Percentiles rank a stretch among this genome's conserved stretches.
Evolutionary conservation across 30 jellyfish, hydroid and myxozoan species (phyloP).

Genomic region (Hydractinia echinata): DNA sequence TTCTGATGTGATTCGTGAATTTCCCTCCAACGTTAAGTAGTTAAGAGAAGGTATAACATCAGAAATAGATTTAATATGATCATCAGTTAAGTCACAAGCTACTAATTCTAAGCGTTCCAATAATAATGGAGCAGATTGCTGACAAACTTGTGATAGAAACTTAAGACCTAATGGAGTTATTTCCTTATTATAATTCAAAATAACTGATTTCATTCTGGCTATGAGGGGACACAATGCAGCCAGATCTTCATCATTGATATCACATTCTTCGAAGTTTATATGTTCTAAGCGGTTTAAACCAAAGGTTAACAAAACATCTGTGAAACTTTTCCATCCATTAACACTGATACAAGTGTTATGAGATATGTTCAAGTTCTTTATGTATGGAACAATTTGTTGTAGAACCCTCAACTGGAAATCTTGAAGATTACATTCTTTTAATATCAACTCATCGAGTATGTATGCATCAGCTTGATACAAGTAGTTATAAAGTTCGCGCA

Average conservation of each 20-base stretch:
- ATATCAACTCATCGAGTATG: not conserved
- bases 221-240: not conserved
- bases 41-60: not conserved
- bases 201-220: not conserved
- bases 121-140: not conserved
- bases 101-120: not conserved
- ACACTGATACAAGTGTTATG: not conserved
- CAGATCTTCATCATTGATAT: not conserved
- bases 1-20: not conserved
- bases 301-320: not conserved
- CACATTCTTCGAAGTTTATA: not conserved
- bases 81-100: not conserved
- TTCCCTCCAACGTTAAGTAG: not conserved
- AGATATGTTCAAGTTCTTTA: not conserved
- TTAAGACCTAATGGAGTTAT: not conserved
- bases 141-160: not conserved
- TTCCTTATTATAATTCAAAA: not conserved
- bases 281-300: not conserved
- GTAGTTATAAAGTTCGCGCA: too few relatives aligned
- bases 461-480: not conserved
- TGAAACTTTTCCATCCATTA: not conserved
- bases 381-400: not conserved
- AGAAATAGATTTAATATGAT: not conserved
- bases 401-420: not conserved
- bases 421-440: not conserved